phyloP scores from a whole-genome alignment of 64 coral and sea anemone genomes.

The Acropora tenuis region DNA sequence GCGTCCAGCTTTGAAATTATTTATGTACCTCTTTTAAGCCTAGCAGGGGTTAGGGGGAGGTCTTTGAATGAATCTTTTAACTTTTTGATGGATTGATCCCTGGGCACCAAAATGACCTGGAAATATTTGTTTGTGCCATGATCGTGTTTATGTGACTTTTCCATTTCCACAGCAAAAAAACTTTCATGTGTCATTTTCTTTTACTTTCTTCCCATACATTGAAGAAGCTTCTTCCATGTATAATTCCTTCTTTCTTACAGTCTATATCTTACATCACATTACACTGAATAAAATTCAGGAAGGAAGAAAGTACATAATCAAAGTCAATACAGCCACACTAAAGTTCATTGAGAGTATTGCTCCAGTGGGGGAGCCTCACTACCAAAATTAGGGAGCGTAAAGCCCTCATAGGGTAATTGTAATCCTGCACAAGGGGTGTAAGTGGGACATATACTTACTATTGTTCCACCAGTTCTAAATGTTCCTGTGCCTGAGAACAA shows the following conservation, averaged over 20 bases:
- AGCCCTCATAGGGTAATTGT: conserved; percentile 2
- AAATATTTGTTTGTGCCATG: conserved; percentile 39
- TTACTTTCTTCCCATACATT: conserved; percentile 37
- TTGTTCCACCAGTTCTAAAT: no score
- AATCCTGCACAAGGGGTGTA: conserved; percentile 45
- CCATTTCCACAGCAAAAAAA: conserved; percentile 49
- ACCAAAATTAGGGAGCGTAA: conserved; percentile 36
- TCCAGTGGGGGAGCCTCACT: conserved; percentile 7
- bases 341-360: conserved; percentile 27
- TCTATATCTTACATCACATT: conserved; percentile 31
- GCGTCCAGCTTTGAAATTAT: conserved; percentile 44
- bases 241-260: conserved; percentile 48
- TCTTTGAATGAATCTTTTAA: conserved; percentile 51
- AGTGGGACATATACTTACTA: conserved; percentile 1
- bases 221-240: conserved; percentile 34
- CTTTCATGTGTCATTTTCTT: conserved; percentile 43
- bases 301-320: conserved; percentile 39
- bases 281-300: conserved; percentile 45
- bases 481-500: no score
- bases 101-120: conserved; percentile 35
- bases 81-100: conserved; percentile 38
- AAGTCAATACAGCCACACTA: conserved; percentile 37
- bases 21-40: conserved; percentile 37
- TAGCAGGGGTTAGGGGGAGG: background rate
- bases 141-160: conserved; percentile 48